phyloP scores from a whole-genome alignment of 2,888 invertebrate species.

The Caenorhabditis virilis region DNA sequence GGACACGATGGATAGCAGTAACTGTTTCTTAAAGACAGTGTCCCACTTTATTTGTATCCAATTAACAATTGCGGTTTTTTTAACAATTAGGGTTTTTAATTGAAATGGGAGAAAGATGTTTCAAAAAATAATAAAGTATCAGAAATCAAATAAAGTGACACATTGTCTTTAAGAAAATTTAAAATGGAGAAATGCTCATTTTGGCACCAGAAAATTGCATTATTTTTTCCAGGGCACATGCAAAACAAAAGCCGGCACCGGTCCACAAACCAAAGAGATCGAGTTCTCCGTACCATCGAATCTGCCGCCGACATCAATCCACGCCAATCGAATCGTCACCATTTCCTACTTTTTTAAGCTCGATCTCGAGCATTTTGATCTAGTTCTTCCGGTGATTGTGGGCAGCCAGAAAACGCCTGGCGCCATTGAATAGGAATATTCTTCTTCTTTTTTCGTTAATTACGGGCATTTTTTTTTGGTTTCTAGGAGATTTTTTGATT shows the following conservation, averaged over 20 bases:
- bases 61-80: no score
- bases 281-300: constrained; percentile 59
- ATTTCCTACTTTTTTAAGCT: constrained; percentile 65
- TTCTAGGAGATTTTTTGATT: not conserved
- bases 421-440: constrained; percentile 5
- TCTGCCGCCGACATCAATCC: constrained; percentile 61
- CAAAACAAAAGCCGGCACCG: constrained; percentile 56
- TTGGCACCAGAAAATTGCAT: not conserved
- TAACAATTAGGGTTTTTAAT: no score
- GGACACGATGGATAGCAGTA: no score
- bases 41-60: no score
- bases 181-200: not conserved
- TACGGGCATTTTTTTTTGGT: not conserved
- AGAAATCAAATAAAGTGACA: no score
- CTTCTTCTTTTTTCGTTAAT: not conserved
- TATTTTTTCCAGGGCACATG: constrained; percentile 58
- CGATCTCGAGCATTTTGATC: constrained; percentile 65
- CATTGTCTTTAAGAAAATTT: no score
- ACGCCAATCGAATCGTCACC: constrained; percentile 63
- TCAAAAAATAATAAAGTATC: no score
- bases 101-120: no score
- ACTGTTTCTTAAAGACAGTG: no score
- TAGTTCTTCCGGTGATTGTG: constrained; percentile 63
- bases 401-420: constrained; percentile 59
- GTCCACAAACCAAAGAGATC: constrained; percentile 61